Evolutionary conservation across 2,797 vertebrate species (phyloP), one percentile per base, ranked within the genome.

Genomic region (Paedocypris micromegethes): DNA sequence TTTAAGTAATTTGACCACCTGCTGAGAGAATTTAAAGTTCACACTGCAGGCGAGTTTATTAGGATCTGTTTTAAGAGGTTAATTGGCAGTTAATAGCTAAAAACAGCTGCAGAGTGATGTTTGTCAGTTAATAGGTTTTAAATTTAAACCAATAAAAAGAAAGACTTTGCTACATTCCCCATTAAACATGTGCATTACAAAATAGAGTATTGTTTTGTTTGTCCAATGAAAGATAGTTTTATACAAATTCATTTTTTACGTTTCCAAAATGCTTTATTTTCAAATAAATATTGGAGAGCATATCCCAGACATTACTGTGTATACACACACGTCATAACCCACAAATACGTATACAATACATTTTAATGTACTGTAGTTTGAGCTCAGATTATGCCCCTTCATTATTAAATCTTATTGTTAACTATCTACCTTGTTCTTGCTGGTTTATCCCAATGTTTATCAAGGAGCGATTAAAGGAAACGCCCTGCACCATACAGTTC

Each of bases 1-100:
- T 39, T 67, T 37, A 64, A 50, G 65, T 72, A 38, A 57, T 72
- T 68, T 56, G 53, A 66, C 62, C 78, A 81, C 75, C 80, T 83
- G 84, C 72, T 80, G 72, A 7, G 3, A 50, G 52, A 66, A 52
- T 80, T 74, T 69, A 67, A 66, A 77, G 75, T 51, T 7, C 43
- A 66, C 8, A 8, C 63, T 46, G 53, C 37, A 54, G 72, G 69
- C 49, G 6, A 37, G 41, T 23, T 23, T 62, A 47, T 23, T 55
- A 44, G 55, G n/a, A 70, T 66, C 54, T 9, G 65, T 63, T 9
- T 64, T 40, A 45, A 23, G 5, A 64, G 39, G 5, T 58, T 8
- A 51, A 41, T 48, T 38, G 58, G 37, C 6, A 41, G 47, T 47
- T 68, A 42, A 72, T 44, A 5, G 3, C 8, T 39, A 8, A 46